Conservation (phyloP, 1,140 invertebrate genomes). For the Cydia strobilella region DNA sequence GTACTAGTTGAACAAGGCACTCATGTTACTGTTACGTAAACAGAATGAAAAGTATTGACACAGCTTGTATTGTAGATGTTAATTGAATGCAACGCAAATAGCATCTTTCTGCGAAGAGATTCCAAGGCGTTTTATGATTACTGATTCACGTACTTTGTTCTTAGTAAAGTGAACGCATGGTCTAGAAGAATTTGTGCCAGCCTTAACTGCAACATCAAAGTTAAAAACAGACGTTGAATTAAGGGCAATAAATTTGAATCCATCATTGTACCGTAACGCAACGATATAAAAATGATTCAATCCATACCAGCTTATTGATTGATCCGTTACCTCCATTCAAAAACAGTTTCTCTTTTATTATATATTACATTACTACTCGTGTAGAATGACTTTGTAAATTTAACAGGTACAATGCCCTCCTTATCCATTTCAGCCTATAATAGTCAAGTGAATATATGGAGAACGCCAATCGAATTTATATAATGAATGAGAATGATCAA, state of each 20-base stretch:
- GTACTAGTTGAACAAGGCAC: background rate
- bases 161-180: slow-evolving; percentile 19
- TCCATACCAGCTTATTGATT: slow-evolving; percentile 21
- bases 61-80: slow-evolving; percentile 18
- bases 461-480: no score
- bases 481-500: no score
- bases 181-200: background rate
- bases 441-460: no score
- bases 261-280: slow-evolving; percentile 20
- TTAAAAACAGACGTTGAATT: slow-evolving; percentile 21
- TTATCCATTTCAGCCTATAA: no score
- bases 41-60: slow-evolving; percentile 18
- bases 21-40: slow-evolving; percentile 25
- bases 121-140: slow-evolving; percentile 25
- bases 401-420: background rate
- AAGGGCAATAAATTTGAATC: slow-evolving; percentile 28
- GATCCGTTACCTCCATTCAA: slow-evolving; percentile 18
- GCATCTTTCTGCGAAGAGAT: slow-evolving; percentile 22
- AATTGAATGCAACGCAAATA: slow-evolving; percentile 21
- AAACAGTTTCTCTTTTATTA: slow-evolving; percentile 11
- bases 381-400: slow-evolving; percentile 11
- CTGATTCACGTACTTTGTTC: slow-evolving; percentile 7
- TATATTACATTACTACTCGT: background rate
- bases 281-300: slow-evolving; percentile 4
- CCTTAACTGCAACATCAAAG: background rate